Evolutionary conservation across 2,113 vertebrate species (phyloP).

Genomic region (Laticauda laticaudata): DNA sequence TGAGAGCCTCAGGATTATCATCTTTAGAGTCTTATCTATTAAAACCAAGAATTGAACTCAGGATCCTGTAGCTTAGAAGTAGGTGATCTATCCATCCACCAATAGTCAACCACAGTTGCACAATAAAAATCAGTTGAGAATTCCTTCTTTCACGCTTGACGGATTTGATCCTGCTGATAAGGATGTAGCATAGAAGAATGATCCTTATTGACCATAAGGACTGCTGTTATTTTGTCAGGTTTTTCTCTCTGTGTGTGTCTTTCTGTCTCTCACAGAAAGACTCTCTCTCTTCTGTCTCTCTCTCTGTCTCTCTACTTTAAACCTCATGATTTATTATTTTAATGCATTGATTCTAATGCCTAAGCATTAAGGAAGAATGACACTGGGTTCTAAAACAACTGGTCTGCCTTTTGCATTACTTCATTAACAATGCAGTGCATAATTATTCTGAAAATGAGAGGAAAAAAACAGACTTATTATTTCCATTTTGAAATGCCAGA

Average conservation of each 20-base stretch:
- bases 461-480: not conserved
- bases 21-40: too few species aligned
- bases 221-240: not conserved
- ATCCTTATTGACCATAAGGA: not conserved
- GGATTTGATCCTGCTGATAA: not conserved
- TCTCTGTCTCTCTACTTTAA: too few species aligned
- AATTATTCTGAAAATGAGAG: conserved; percentile 21
- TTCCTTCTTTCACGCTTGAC: not conserved
- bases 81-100: not conserved
- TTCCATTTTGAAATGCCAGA: conserved; percentile 1
- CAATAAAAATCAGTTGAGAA: not conserved
- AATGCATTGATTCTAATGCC: not conserved
- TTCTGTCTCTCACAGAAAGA: not conserved
- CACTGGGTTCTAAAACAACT: fast-evolving
- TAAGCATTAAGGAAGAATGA: not conserved
- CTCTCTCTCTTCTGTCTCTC: too few species aligned
- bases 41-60: too few species aligned
- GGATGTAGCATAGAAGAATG: not conserved
- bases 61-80: not conserved
- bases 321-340: conserved; percentile 2
- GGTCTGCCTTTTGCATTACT: not conserved
- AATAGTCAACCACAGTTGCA: not conserved
- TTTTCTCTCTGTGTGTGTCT: not conserved
- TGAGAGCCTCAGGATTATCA: not conserved
- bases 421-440: conserved; percentile 3